phyloP scores from a whole-genome alignment of 2,888 invertebrate species.

The Cordilura impudica region DNA sequence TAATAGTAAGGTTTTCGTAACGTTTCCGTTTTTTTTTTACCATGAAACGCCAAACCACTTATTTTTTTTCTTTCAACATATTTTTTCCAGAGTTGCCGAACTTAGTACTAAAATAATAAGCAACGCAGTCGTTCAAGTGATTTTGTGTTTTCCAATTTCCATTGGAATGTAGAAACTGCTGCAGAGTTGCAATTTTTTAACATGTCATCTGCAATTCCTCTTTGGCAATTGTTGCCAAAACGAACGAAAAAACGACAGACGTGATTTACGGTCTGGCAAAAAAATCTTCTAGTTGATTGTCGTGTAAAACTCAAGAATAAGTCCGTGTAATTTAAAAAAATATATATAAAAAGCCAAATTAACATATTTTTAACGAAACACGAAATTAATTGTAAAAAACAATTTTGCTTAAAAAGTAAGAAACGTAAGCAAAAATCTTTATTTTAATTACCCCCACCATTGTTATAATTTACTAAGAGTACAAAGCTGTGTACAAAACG shows the following conservation, averaged over 20 bases:
- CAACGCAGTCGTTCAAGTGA: too few relatives aligned
- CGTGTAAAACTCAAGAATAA: conserved; percentile 27
- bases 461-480: conserved; percentile 13
- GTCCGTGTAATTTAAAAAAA: conserved; percentile 34
- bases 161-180: too few relatives aligned
- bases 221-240: conserved; percentile 50
- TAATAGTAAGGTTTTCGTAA: too few relatives aligned
- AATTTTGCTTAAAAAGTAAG: conserved; percentile 6
- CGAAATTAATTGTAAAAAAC: conserved; percentile 1
- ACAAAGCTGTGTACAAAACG: background rate
- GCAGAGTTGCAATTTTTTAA: background rate
- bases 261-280: conserved; percentile 50
- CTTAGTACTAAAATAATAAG: too few relatives aligned
- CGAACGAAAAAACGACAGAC: conserved; percentile 61
- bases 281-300: conserved; percentile 40
- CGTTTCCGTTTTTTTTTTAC: too few relatives aligned
- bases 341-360: conserved; percentile 19
- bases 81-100: too few relatives aligned
- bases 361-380: background rate
- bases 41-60: too few relatives aligned
- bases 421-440: conserved; percentile 41
- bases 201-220: background rate
- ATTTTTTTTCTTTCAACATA: too few relatives aligned
- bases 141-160: background rate
- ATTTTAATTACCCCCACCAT: conserved; percentile 1